phyloP scores from a whole-genome alignment of 2,888 invertebrate genomes.

The Ametastegia equiseti region DNA sequence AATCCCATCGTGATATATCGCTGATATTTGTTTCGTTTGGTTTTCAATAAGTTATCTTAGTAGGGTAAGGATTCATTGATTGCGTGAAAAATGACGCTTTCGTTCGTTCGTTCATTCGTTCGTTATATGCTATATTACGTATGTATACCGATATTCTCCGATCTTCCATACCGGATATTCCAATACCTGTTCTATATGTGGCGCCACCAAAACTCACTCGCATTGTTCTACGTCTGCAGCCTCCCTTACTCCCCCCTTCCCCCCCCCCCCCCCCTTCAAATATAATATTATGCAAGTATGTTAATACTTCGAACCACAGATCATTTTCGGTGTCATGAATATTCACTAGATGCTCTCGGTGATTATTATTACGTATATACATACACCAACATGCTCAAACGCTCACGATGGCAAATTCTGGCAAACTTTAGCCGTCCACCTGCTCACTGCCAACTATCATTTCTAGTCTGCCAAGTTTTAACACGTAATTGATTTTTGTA shows the following conservation, averaged over 20 bases:
- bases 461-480: too few species aligned
- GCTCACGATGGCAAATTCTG: constrained; percentile 9
- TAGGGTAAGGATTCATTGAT: constrained; percentile 44
- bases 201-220: background rate
- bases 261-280: background rate
- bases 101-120: too few species aligned
- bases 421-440: constrained; percentile 10
- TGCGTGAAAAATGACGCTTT: constrained; percentile 51
- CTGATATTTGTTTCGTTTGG: constrained; percentile 61
- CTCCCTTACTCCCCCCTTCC: too few species aligned
- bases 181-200: background rate
- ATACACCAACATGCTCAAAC: constrained; percentile 17
- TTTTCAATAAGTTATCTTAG: constrained; percentile 57
- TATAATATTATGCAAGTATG: constrained; percentile 48
- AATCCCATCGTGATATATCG: constrained; percentile 59
- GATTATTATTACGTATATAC: constrained; percentile 35
- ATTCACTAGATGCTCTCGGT: constrained; percentile 53
- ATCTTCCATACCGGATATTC: background rate
- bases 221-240: background rate
- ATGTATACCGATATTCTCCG: background rate
- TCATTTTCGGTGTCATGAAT: constrained; percentile 58
- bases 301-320: constrained; percentile 55
- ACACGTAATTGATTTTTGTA: too few species aligned
- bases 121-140: too few species aligned
- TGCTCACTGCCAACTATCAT: too few species aligned